Base-by-base conservation (phyloP, 2,113 vertebrate species). In the Oncorhynchus kisutch region DNA sequence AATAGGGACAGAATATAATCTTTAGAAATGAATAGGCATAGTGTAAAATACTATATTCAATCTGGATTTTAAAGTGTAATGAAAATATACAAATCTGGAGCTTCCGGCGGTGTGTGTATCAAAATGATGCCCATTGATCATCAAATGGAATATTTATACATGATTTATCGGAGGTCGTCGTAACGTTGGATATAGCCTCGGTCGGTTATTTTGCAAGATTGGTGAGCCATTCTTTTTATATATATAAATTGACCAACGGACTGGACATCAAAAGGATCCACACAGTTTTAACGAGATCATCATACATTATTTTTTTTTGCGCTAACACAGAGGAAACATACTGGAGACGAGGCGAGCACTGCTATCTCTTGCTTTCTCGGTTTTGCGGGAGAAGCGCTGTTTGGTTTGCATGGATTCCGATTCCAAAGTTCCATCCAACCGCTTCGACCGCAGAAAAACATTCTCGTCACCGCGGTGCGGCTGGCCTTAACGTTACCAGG, bases 391-490 rank as follows among this genome's bases (percentile, higher is more conserved):
- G 73, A 67, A 88, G 83, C 91, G 85, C 83, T 85, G 87, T 45
- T 54, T 54, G 51, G 3, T 74, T 79, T 68, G 83, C 84, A 87
- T 84, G 72, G 86, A 76, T 83, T 79, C 72, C 64, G n/a, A 24
- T 9, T 62, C 2, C 5, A 71, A 80, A 9, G 83, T 78, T 82
- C 84, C 82, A 18, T 84, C 80, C 72, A 65, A 60, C 73, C 75
- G 85, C 85, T 82, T 78, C 86, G 82, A 85, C 86, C 88, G 88
- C 85, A 89, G 90, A 88, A 89, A 81, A 88, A 85, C 92, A 91
- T 89, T 88, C 87, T 11, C 0, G 39, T 45, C 39, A 11, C 39
- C 39, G 39, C 64, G 79, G 84, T 85, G 85, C 83, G 1, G 49
- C 12, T 54, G 49, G 51, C 1, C 1, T 18, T 54, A 12, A 45